Evolutionary conservation across 2,113 vertebrate species (phyloP).

Genomic region (Callocephalon fimbriatum): DNA sequence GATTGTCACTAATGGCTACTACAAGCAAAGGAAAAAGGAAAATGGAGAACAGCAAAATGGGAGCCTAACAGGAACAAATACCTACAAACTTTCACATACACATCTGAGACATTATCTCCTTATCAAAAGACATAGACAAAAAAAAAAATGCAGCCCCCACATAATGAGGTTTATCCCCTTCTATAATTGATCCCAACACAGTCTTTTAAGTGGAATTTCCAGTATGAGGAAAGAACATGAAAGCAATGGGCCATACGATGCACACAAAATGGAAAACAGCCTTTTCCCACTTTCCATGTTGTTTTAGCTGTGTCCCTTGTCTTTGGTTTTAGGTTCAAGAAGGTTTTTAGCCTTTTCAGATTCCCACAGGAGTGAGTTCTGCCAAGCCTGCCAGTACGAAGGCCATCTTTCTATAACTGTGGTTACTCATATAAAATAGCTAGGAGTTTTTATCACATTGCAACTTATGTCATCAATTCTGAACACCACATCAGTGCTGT

Average conservation of each 20-base stretch:
- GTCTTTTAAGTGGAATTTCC: not conserved
- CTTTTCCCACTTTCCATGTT: not conserved
- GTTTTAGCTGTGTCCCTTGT: not conserved
- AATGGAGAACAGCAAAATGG: not conserved
- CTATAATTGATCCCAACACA: not conserved
- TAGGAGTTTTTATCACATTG: not conserved
- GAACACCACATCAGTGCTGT: not conserved
- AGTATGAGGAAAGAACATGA: not conserved
- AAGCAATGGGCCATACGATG: rapidly evolving
- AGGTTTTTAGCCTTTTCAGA: not conserved
- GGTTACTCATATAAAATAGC: not conserved
- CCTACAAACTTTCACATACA: not conserved
- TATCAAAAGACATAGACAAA: not conserved
- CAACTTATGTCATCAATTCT: not conserved
- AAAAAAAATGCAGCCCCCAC: not conserved
- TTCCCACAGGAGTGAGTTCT: not conserved
- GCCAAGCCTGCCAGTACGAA: not conserved
- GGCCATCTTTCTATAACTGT: not conserved
- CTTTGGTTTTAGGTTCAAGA: not conserved
- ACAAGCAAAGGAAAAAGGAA: not conserved
- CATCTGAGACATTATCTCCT: not conserved
- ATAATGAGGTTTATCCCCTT: not conserved
- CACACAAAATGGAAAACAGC: not conserved
- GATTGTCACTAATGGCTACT: not conserved
- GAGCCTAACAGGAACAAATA: not conserved